Base-by-base conservation (phyloP, 2,113 vertebrate genomes). In the Lophotis ruficrista region DNA sequence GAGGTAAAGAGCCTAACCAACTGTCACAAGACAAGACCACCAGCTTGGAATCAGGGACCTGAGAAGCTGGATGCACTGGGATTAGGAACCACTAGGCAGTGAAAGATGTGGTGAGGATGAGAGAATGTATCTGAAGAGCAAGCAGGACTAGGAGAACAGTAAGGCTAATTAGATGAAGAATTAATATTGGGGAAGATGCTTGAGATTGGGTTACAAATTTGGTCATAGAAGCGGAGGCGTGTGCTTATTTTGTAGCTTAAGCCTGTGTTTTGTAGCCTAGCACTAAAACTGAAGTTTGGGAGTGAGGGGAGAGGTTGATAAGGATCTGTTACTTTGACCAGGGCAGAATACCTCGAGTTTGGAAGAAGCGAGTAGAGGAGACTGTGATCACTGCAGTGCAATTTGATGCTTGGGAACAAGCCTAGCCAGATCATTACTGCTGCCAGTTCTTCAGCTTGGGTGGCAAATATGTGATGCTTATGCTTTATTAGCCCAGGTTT, bases 401-500 rank as follows among this genome's bases (percentile, higher is more conserved):
- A 56, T 95, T 97, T 91, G 90, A 38, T 68, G 69, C 64, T 91
- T 93, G 87, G 87, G 84, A 82, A 10, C 51, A 75, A 91, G 72
- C 87, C 77, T 51, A 82, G 64, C 10, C 33, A 45, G 14, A 37
- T 89, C 25, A 31, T 48, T 85, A 17, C 48, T 88, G 65, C 78
- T 94, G 87, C 78, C 84, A 84, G 65, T 56, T 90, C 43, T 87
- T 92, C 75, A 83, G 38, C 58, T 87, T 0, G 1, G 57, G 30
- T 72, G 30, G 65, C 65, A 85, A 51, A 68, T 82, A 62, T 3
- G 37, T 48, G 70, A 78, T 64, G 35, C 57, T 61, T 65, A 23
- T 1, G n/a, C 38, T 93, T 93, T 80, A 80, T 96, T 83, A 86
- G 73, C n/a, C 37, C 57, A 35, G 38, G 56, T 81, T 62, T 81